Percentiles rank a stretch among this genome's conserved stretches.
phyloP scores from a whole-genome alignment of 1,140 invertebrate species.

The Carcinoscorpius rotundicauda region DNA sequence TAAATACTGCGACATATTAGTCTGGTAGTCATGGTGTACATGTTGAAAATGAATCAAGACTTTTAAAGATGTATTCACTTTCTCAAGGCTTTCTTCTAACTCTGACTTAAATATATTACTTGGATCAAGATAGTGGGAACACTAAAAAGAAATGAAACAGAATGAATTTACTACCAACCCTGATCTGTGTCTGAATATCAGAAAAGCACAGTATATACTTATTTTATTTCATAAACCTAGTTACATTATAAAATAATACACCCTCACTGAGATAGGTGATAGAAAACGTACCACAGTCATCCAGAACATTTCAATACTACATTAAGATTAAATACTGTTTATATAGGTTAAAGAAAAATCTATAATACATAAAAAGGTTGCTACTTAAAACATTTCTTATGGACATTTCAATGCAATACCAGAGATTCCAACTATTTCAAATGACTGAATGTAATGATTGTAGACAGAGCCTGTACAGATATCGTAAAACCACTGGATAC shows the following conservation, averaged over 20 bases:
- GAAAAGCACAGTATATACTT: conserved; percentile 8
- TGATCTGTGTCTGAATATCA: conserved; percentile 10
- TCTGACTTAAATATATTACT: conserved; percentile 54
- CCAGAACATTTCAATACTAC: no score
- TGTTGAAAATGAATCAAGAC: conserved; percentile 45
- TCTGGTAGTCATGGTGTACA: conserved; percentile 45
- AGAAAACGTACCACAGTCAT: not conserved
- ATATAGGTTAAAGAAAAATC: no score
- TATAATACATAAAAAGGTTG: no score
- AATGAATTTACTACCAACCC: conserved; percentile 50
- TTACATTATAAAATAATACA: conserved; percentile 1
- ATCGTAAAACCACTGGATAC: no score
- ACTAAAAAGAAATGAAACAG: conserved; percentile 69
- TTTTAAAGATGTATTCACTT: conserved; percentile 57
- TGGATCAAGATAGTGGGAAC: conserved; percentile 49
- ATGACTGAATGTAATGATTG: no score
- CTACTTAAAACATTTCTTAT: no score
- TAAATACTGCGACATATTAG: conserved; percentile 51
- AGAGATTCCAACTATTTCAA: no score
- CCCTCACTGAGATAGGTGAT: conserved; percentile 35
- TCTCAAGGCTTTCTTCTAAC: conserved; percentile 69
- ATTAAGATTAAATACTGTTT: no score
- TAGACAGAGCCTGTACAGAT: no score
- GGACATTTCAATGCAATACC: no score
- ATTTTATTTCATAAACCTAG: conserved; percentile 6